These are phyloP conservation scores for Sebastes itinus DNA, from an alignment of 2,797 vertebrate genomes.

Conservation along the genomic window DNA sequence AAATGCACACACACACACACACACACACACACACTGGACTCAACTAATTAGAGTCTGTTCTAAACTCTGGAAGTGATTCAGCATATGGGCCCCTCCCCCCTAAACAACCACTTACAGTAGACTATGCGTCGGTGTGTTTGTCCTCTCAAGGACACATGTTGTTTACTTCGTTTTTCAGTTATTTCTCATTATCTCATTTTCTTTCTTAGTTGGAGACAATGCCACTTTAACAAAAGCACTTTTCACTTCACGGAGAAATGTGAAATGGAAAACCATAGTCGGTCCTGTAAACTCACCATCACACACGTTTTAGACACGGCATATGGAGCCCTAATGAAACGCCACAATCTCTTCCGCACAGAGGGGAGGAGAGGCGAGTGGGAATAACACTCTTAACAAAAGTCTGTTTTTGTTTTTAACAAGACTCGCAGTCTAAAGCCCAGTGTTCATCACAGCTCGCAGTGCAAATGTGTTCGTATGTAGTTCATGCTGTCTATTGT, in stretches of 20 bases:
- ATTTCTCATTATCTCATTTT: constrained; percentile 4
- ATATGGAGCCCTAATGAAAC: neutral
- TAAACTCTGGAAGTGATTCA: constrained; percentile 16
- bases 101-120: neutral
- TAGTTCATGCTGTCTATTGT: neutral
- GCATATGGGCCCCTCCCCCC: neutral
- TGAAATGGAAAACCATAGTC: neutral
- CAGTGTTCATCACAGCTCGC: neutral
- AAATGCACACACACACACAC: neutral
- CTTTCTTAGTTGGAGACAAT: neutral
- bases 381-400: neutral
- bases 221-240: neutral
- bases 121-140: neutral
- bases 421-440: neutral
- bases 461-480: neutral
- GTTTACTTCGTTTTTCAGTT: neutral
- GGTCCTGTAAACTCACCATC: neutral
- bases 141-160: constrained; percentile 9
- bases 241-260: neutral
- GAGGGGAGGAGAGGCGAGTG: neutral
- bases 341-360: neutral
- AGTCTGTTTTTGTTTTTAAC: neutral
- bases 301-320: neutral
- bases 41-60: constrained; percentile 12
- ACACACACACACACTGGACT: neutral